phyloP scores from a whole-genome alignment of 2,888 invertebrate species.

The Hedychridium roseum region DNA sequence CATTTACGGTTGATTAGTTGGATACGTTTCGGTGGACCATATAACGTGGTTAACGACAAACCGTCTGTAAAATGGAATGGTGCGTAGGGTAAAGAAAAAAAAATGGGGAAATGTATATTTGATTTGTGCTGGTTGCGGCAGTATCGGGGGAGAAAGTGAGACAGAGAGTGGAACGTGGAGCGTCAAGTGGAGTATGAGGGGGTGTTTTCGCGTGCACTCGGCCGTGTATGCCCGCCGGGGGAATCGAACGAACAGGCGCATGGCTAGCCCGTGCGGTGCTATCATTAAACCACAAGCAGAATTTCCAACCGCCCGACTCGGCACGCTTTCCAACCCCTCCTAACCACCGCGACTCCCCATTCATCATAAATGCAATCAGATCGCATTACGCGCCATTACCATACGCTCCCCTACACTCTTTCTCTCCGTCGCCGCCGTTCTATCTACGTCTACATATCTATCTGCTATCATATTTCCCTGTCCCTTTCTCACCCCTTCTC shows the following conservation, averaged over 20 bases:
- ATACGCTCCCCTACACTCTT: conserved; percentile 31
- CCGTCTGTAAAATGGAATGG: too few species aligned
- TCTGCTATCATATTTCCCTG: conserved; percentile 10
- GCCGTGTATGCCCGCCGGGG: conserved; percentile 3
- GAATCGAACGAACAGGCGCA: too few species aligned
- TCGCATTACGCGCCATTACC: conserved; percentile 54
- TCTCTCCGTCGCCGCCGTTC: too few species aligned
- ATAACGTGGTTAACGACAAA: too few species aligned
- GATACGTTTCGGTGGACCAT: too few species aligned
- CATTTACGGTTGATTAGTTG: too few species aligned
- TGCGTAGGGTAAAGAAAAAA: too few species aligned
- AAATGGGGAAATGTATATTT: too few species aligned
- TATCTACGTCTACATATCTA: conserved; percentile 1
- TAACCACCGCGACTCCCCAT: conserved; percentile 37
- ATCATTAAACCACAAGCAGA: conserved; percentile 48
- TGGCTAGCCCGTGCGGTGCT: conserved; percentile 14
- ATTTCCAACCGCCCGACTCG: conserved; percentile 38
- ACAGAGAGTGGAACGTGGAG: too few species aligned
- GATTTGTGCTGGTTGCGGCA: too few species aligned
- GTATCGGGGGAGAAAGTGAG: too few species aligned
- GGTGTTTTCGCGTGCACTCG: conserved; percentile 1
- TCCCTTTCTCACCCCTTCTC: conserved; percentile 4
- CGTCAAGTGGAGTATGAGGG: too few species aligned
- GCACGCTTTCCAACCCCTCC: conserved; percentile 33
- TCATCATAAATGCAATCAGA: conserved; percentile 54